These are phyloP conservation scores for Thinocorus orbignyianus DNA, from an alignment of 2,113 vertebrate species.

Conservation along the genomic window DNA sequence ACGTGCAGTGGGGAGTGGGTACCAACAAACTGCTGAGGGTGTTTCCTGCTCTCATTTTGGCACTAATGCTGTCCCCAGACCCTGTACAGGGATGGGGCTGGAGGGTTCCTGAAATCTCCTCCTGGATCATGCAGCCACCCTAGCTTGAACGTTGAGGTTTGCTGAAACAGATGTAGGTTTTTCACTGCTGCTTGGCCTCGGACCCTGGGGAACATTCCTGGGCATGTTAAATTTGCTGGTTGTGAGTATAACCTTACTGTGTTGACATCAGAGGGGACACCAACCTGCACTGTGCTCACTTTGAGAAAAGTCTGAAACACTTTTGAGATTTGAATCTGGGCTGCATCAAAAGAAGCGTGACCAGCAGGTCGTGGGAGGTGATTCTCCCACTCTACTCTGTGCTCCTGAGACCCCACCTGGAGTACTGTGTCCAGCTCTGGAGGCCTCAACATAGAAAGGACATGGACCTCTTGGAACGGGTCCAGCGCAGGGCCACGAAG, in stretches of 20 bases:
- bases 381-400: too few species aligned
- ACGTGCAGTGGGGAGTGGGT: background rate
- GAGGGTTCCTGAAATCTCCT: background rate
- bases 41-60: background rate
- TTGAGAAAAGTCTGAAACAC: background rate
- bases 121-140: accelerated
- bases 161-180: background rate
- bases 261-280: background rate
- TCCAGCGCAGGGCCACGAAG: too few species aligned
- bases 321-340: background rate
- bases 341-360: too few species aligned
- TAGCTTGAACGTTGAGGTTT: background rate
- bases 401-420: too few species aligned
- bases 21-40: background rate
- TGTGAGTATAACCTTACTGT: background rate
- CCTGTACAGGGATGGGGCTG: background rate
- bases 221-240: background rate
- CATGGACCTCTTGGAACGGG: too few species aligned
- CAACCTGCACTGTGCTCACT: background rate
- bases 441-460: too few species aligned
- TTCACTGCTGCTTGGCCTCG: background rate
- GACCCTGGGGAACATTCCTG: background rate
- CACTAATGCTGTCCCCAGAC: background rate
- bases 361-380: too few species aligned
- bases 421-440: too few species aligned